Conservation (phyloP, 2,797 vertebrate species). For the Trichosurus vulpecula region DNA sequence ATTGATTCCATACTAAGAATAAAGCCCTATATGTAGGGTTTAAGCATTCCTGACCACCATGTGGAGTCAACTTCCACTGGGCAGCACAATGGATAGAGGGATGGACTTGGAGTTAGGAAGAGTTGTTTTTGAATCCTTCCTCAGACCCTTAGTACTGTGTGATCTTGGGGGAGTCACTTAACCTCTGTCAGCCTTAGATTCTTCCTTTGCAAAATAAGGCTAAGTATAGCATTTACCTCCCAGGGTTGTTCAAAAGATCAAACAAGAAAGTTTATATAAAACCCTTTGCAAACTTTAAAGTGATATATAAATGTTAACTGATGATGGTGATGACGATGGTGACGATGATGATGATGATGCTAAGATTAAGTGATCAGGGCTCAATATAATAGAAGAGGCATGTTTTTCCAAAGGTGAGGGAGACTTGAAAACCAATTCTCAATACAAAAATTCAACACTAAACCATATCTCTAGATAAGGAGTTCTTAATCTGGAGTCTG, state of each 20-base stretch:
- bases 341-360: background rate
- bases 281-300: background rate
- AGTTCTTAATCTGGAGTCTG: background rate
- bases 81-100: background rate
- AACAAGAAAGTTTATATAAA: background rate
- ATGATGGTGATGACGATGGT: background rate
- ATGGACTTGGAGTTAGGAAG: background rate
- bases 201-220: background rate
- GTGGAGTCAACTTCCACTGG: background rate
- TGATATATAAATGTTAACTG: background rate
- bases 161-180: background rate
- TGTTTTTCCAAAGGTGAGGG: background rate
- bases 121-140: background rate
- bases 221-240: background rate
- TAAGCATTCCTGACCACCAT: background rate
- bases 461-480: background rate
- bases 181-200: background rate
- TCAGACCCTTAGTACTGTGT: background rate
- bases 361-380: background rate
- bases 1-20: background rate
- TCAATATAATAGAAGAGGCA: background rate
- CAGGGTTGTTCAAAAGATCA: background rate
- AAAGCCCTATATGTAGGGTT: background rate
- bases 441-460: background rate
- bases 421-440: background rate